Conservation (phyloP, 2,113 vertebrate genomes). For the Columba janthina region DNA sequence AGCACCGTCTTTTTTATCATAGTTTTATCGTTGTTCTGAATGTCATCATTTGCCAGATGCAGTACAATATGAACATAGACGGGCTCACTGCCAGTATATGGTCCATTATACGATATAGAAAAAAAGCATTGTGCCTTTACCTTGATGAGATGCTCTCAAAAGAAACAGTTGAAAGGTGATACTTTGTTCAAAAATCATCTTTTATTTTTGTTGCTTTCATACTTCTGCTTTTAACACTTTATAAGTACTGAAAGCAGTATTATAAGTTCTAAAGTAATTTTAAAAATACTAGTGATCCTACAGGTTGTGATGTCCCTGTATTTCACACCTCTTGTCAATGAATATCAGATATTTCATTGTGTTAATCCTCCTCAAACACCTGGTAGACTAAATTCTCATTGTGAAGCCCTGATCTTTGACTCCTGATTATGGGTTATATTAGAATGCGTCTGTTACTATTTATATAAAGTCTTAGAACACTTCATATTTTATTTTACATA, state of each 20-base stretch:
- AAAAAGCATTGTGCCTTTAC: not conserved
- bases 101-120: not conserved
- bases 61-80: not conserved
- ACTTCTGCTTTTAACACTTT: not conserved
- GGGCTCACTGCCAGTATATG: not conserved
- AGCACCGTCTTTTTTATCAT: not conserved
- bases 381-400: constrained; percentile 23
- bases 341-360: not conserved
- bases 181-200: not conserved
- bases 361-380: constrained; percentile 7
- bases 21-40: not conserved
- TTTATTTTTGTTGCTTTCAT: not conserved
- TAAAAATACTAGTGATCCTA: not conserved
- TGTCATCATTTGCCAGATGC: not conserved
- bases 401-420: constrained; percentile 37
- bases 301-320: not conserved
- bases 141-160: not conserved
- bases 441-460: constrained; percentile 19
- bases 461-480: constrained; percentile 1
- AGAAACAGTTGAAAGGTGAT: not conserved
- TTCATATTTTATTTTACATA: not conserved
- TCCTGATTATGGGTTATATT: constrained; percentile 38
- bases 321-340: not conserved
- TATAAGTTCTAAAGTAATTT: not conserved
- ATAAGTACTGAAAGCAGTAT: not conserved